Conservation (phyloP, 2,888 invertebrate genomes). For the Synergus gifuensis region DNA sequence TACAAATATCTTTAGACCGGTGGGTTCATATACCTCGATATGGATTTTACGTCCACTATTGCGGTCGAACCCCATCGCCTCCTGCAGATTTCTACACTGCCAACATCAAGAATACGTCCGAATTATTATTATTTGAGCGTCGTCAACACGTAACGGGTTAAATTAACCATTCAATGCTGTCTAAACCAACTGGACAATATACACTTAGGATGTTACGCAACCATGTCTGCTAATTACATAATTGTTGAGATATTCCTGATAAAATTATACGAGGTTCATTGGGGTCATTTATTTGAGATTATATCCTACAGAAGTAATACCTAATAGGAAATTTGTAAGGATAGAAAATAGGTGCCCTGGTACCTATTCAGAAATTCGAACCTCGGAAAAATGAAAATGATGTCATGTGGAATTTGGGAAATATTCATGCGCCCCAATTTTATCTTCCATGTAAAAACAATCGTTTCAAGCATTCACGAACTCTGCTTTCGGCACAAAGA, state of each 20-base stretch:
- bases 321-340: too few relatives aligned
- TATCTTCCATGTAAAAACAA: constrained; percentile 32
- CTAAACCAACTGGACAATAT: constrained; percentile 36
- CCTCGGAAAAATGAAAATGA: neutral
- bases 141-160: constrained; percentile 49
- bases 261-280: too few relatives aligned
- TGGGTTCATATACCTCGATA: neutral
- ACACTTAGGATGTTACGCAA: neutral
- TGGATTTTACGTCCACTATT: constrained; percentile 39
- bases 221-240: neutral
- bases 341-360: neutral
- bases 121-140: constrained; percentile 65
- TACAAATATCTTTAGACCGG: constrained; percentile 22
- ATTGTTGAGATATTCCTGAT: too few relatives aligned
- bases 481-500: constrained; percentile 22
- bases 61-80: constrained; percentile 36
- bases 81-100: constrained; percentile 28
- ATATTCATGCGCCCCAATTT: neutral
- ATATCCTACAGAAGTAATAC: too few relatives aligned
- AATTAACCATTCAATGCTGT: constrained; percentile 49
- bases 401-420: neutral
- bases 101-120: constrained; percentile 42
- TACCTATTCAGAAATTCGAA: neutral
- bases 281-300: too few relatives aligned
- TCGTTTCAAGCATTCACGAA: constrained; percentile 29